Percentiles rank a stretch among this genome's conserved stretches.
These are phyloP conservation scores for Lathamus discolor DNA, from an alignment of 2,113 vertebrate species.

Conservation along the genomic window DNA sequence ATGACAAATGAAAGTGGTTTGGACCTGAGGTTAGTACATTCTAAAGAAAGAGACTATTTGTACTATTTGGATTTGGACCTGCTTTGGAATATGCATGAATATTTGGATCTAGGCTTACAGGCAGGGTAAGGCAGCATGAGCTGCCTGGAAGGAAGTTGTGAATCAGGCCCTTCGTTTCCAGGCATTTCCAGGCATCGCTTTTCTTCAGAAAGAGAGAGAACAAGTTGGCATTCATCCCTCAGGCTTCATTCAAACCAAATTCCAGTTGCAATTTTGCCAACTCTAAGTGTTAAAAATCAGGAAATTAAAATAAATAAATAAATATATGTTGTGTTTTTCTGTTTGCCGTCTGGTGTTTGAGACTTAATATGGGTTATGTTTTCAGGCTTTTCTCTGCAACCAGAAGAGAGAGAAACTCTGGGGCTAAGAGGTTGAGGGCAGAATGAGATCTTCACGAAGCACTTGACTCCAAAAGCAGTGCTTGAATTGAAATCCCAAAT, in stretches of 20 bases:
- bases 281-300: constrained; percentile 43
- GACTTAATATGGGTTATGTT: constrained; percentile 37
- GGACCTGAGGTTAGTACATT: not conserved
- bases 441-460: not conserved
- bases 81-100: not conserved
- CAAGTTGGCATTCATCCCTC: constrained; percentile 35
- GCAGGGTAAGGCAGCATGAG: not conserved
- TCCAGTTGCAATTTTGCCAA: constrained; percentile 57
- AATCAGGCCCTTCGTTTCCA: constrained; percentile 28
- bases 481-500: not conserved
- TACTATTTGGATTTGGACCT: not conserved
- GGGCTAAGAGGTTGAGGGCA: not conserved
- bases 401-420: not conserved
- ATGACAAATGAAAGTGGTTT: not conserved
- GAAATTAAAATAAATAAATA: not conserved
- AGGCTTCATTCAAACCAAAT: constrained; percentile 63
- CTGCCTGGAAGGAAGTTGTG: not conserved
- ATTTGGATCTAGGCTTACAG: not conserved
- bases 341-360: constrained; percentile 57
- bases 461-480: not conserved
- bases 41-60: not conserved
- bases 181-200: constrained; percentile 27
- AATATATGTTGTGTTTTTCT: constrained; percentile 33
- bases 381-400: constrained; percentile 21
- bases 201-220: not conserved